Conservation (phyloP, 2,797 vertebrate genomes). For the Etheostoma nigrum region DNA sequence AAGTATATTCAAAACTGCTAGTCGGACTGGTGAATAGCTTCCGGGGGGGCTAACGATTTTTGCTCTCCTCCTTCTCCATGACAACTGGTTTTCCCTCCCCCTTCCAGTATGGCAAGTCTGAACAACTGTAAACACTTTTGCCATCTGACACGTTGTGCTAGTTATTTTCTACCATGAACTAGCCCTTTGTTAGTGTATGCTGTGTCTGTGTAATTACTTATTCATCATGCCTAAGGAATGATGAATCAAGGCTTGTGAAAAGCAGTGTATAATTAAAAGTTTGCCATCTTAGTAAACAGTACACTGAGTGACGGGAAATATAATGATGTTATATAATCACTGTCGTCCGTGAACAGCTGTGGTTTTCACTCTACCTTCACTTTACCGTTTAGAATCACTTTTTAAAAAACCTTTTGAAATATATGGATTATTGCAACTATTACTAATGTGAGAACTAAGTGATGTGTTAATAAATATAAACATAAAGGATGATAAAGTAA, state of each 20-base stretch:
- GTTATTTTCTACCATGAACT: not conserved
- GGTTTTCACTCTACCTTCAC: not conserved
- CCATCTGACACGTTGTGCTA: not conserved
- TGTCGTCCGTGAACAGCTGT: not conserved
- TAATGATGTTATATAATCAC: constrained; percentile 43
- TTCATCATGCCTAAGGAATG: not conserved
- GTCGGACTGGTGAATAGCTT: too few species aligned
- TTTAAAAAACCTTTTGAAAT: constrained; percentile 10
- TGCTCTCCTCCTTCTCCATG: too few species aligned
- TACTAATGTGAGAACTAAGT: constrained; percentile 19
- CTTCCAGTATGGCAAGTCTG: not conserved
- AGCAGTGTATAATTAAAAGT: constrained; percentile 41
- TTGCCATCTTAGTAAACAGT: constrained; percentile 13
- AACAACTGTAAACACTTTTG: not conserved
- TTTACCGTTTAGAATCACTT: constrained; percentile 7
- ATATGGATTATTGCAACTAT: constrained; percentile 17
- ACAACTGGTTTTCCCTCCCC: not conserved
- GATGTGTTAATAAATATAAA: not conserved
- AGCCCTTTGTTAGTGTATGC: not conserved
- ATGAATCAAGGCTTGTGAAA: constrained; percentile 8
- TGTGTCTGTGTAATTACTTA: not conserved
- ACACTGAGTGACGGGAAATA: constrained; percentile 33
- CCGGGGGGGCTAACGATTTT: too few species aligned
- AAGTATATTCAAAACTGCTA: not conserved
- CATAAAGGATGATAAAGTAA: not conserved